Evolutionary conservation across 2,888 invertebrate species (phyloP), one percentile per base, ranked within the genome.

Genomic region (Tenthredo mesomela): DNA sequence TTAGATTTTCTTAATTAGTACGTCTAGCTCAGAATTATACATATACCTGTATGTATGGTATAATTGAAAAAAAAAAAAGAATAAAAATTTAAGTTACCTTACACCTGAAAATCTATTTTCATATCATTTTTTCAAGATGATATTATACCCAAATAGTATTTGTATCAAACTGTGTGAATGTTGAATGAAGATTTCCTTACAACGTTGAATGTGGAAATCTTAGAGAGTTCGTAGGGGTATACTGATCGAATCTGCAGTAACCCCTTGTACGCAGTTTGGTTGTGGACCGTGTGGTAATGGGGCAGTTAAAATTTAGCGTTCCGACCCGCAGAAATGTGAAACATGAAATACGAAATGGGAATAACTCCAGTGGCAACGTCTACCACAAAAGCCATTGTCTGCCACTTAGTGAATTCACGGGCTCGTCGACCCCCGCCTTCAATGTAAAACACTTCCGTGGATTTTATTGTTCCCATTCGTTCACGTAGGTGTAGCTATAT

Each of bases 371-470:
- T 70, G 67, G 82, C 92, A 89, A 89, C 91, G 90, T 91, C 92
- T 91, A 91, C 92, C 92, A 89, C 90, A 90, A 90, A 90, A 90
- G 89, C 90, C 90, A 90, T 90, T 90, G 90, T 92, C 90, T 92
- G 91, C 92, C 92, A 92, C 92, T 92, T 92, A 92, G 91, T 91
- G 91, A 91, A 92, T 91, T 91, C 92, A 90, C 90, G 82, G 50
- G 82, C 67, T 47, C 82, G 82, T 29, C 37, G 80, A 61, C 61
- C 80, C 80, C 82, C 82, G 82, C 43, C 89, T 73, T 67, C 90
- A 89, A 90, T 91, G 91, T 91, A 91, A 92, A 92, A 91, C 92
- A 92, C 92, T 91, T 92, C 91, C 89, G 89, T 90, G 90, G 91
- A 91, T 92, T 92, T 92, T 92, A 92, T 91, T 91, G 87, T 90